Evolutionary conservation across 2,888 invertebrate species (phyloP), one percentile per base, ranked within the genome.

Genomic region (Aspidiotus rigidus): DNA sequence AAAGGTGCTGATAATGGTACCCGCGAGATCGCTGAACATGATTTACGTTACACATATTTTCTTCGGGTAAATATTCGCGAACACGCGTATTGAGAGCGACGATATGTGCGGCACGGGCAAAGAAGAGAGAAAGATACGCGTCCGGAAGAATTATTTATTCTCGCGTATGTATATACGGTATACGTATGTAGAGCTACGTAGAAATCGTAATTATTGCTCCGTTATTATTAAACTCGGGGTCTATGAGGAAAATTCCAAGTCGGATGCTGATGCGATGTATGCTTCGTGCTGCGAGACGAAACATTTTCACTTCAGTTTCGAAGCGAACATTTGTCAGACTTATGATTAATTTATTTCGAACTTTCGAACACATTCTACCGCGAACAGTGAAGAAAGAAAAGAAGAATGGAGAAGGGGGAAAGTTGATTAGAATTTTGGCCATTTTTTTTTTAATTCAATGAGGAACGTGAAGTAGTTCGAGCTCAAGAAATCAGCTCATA

Each of bases 1-100:
- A 67, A 67, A 67, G 67, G 67, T 67, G 67, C 67, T 67, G 67
- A 67, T 67, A 67, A 67, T 67, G 59, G 67, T 67, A 67, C 67
- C 67, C 67, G 67, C 39, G 67, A 67, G 67, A 67, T 57, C 49
- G 53, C 49, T 49, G 49, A 49, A 49, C 49, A 49, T 49, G 49
- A 49, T 49, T 49, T 49, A 49, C 49, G 49, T 49, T 49, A 49
- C 49, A 49, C 49, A 49, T 49, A 49, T 49, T 49, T 49, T 49
- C 49, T 49, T 11, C 49, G 28, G 28, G 49, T 49, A 49, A 49
- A 49, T 49, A 49, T 49, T 49, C 10, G 49, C 49, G 49, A 49
- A 49, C 49, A 49, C 49, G 28, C 49, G n/a, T 49, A 49, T 49
- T n/a, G 49, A 49, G 49, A 49, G 11, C 49, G 49, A n/a, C n/a